Conservation (phyloP, 2,797 vertebrate genomes). For the Crossoptilon crossoptilon region DNA sequence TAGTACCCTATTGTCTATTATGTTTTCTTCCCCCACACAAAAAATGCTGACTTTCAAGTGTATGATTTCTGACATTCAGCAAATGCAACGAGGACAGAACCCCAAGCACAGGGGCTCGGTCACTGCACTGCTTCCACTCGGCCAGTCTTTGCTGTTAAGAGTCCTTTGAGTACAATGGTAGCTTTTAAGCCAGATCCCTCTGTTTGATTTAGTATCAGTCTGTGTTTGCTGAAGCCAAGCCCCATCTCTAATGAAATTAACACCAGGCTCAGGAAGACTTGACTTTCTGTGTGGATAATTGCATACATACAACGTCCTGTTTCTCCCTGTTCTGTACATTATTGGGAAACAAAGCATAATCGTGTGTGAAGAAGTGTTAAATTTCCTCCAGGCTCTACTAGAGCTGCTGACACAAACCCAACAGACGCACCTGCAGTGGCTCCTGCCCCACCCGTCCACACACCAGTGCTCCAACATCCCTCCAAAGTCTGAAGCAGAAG, state of each 20-base stretch:
- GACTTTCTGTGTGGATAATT: background rate
- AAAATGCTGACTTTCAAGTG: background rate
- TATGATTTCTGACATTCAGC: background rate
- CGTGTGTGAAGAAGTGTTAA: background rate
- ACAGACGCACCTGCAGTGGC: background rate
- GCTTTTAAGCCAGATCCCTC: conserved; percentile 12
- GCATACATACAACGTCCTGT: fast-evolving
- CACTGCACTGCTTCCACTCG: background rate
- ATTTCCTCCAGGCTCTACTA: background rate
- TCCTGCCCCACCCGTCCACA: background rate
- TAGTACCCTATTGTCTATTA: conserved; percentile 65
- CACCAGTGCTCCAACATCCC: background rate
- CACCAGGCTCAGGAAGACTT: background rate
- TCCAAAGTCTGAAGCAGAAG: background rate
- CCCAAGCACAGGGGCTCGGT: background rate
- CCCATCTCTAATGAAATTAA: background rate
- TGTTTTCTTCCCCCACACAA: conserved; percentile 38
- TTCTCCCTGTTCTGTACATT: background rate
- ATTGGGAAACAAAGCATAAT: background rate
- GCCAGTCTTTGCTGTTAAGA: background rate
- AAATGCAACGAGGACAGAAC: background rate
- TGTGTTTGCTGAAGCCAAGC: background rate
- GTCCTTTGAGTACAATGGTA: background rate
- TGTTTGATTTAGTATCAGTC: background rate
- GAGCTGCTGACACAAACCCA: background rate